These are phyloP conservation scores for Heteromormyrus szaboi DNA, from an alignment of 2,797 vertebrate species.

Conservation along the genomic window DNA sequence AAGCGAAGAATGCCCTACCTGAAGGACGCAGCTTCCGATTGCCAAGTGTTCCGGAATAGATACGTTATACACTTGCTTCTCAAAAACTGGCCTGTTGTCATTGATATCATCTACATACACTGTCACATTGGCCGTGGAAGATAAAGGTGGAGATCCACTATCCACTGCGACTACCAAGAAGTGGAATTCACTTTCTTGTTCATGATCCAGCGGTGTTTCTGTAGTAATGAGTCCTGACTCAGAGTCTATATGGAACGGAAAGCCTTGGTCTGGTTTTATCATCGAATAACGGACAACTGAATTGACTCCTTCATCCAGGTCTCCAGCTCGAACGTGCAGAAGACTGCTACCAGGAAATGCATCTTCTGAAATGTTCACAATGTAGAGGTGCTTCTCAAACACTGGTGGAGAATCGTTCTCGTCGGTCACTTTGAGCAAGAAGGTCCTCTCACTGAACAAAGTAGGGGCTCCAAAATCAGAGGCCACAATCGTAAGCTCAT, in stretches of 20 bases:
- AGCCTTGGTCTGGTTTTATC: conserved; percentile 44
- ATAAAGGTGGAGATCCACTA: conserved; percentile 64
- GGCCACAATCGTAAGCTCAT: conserved; percentile 67
- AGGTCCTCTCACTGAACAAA: conserved; percentile 54
- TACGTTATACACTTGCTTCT: conserved; percentile 70
- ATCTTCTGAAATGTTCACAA: conserved; percentile 66
- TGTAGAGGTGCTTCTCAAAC: conserved; percentile 63
- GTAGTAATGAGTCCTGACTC: conserved; percentile 70
- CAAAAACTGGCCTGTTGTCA: conserved; percentile 82
- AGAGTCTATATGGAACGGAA: conserved; percentile 60
- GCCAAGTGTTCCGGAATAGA: conserved; percentile 69
- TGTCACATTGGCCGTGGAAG: conserved; percentile 68
- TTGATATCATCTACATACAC: conserved; percentile 75
- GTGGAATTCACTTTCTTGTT: conserved; percentile 59
- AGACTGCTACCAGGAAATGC: conserved; percentile 65
- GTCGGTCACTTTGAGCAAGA: conserved; percentile 70
- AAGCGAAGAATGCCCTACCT: conserved; percentile 62
- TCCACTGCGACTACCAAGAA: conserved; percentile 75
- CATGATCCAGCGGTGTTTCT: conserved; percentile 62
- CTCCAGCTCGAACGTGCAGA: conserved; percentile 65
- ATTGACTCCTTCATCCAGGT: conserved; percentile 72
- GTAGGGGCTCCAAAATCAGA: conserved; percentile 69
- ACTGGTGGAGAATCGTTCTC: conserved; percentile 73
- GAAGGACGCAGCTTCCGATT: conserved; percentile 70
- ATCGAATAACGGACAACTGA: conserved; percentile 65